Evolutionary conservation across 2,113 vertebrate genomes (phyloP), one percentile per base, ranked within the genome.

Genomic region (Symphodus melops): DNA sequence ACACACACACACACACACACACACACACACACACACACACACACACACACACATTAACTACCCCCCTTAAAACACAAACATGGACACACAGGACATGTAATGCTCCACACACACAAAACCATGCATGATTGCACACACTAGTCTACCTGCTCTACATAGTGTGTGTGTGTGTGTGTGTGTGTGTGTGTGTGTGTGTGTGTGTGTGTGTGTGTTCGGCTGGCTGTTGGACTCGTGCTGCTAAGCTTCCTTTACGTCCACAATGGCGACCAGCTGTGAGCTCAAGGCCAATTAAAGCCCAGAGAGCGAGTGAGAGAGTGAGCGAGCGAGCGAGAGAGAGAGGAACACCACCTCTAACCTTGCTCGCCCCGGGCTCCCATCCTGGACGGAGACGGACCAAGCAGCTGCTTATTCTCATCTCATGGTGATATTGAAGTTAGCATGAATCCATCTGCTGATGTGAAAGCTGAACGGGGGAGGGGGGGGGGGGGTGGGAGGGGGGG

Each of bases 21-120:
- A 65, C 67, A 52, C 46, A 54, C 51, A 63, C 52, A 64, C 53
- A 66, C 16, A 52, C 44, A 49, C 17, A 62, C 37, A 66, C 17
- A 62, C 37, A 66, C 61, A 53, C 71, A 71, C 81, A 83, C 66
- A 85, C 41, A 75, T 80, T 81, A 77, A 81, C 77, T 83, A 83
- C 77, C 66, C 66, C 65, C 59, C 65, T 77, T 36, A 65, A 68
- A 71, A 78, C 58, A 78, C 12, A 81, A 62, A 61, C 78, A 79
- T 62, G 28, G 28, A 55, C 67, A 72, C 64, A 72, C 14, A 23
- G 10, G 39, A 51, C 44, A 36, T 55, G 13, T 55, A 63, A 71
- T 67, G 8, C 42, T 16, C 54, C 5, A 62, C 55, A 41, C 70
- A 51, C 68, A 44, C 58, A 39, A 48, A 68, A 55, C 67, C 58